Evolutionary conservation across 2,888 invertebrate genomes (phyloP).

Genomic region (Flexamia atlantica): DNA sequence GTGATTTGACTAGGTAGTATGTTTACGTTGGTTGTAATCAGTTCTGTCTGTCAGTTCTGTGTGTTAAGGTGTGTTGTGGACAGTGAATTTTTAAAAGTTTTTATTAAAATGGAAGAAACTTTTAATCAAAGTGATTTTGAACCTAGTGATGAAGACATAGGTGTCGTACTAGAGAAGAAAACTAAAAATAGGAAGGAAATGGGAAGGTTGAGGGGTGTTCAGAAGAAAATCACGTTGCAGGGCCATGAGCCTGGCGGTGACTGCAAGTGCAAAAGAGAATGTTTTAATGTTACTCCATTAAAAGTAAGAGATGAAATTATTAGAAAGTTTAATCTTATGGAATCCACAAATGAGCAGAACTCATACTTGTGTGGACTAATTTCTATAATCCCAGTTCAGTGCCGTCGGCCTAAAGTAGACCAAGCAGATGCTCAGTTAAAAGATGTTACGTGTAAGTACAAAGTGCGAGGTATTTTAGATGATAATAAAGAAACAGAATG

Average conservation of each 20-base stretch:
- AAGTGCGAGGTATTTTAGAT: conserved; percentile 35
- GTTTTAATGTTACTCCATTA: not conserved
- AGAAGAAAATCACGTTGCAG: conserved; percentile 9
- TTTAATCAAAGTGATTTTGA: conserved; percentile 36
- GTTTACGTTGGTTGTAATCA: no score
- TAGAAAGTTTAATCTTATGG: conserved; percentile 50
- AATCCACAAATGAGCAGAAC: conserved; percentile 49
- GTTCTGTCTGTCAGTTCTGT: no score
- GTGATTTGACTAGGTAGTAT: no score
- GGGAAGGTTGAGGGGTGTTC: conserved; percentile 29
- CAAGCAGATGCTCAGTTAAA: conserved; percentile 36
- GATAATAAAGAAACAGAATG: conserved; percentile 17
- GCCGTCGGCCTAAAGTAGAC: conserved; percentile 28
- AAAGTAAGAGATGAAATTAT: conserved; percentile 47
- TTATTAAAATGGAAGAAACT: not conserved
- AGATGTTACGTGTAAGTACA: conserved; percentile 59
- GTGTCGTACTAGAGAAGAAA: conserved; percentile 39
- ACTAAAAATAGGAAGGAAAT: conserved; percentile 37
- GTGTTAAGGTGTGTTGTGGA: no score
- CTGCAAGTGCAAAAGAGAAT: conserved; percentile 30
- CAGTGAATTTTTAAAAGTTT: no score
- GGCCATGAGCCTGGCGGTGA: conserved; percentile 47
- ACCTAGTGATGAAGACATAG: conserved; percentile 49
- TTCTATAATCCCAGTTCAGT: conserved; percentile 45
- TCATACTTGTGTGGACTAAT: conserved; percentile 53